Evolutionary conservation across 2,113 vertebrate species (phyloP), one percentile per base, ranked within the genome.

Genomic region (Pollachius pollachius): DNA sequence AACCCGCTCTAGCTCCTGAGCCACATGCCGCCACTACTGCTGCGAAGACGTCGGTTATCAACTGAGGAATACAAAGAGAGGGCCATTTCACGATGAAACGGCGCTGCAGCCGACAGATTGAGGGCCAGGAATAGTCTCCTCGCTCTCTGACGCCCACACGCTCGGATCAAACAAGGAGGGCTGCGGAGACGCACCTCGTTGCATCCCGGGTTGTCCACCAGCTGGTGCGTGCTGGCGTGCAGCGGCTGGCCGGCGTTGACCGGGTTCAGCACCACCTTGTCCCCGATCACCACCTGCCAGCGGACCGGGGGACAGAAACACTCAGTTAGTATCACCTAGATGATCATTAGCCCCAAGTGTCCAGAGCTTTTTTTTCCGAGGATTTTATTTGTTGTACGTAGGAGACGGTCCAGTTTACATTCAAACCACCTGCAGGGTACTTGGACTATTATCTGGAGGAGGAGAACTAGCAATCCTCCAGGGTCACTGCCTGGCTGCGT

Each of bases 171-270:
- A 41, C 13, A 9, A 48, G 15, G 56, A 18, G 8, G 15, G 4
- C 16, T 58, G 9, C n/a, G 12, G 27, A 56, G 16, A 12, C 93
- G 83, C 75, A 98, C 97, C 94, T 99, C 97, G 3, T 99, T 99
- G 90, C 97, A 99, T 52, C 97, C 97, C 0, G 96, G 97, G 76
- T 99, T 99, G 76, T 99, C 97, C 0, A 98, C 94, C 1, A 99
- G 93, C 81, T 99, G 97, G 73, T 99, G 96, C 69, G 94, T 95
- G 74, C 97, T 99, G 76, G 97, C 97, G 0, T 99, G 97, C 8
- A 99, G 94, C 0, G 97, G 97, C 84, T 99, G 97, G 19, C 96
- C 97, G 1, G 97, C 97, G 0, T 99, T 99, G 76, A 99, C 97
- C 0, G 97, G 97, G 82, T 99, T 99, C 82, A 99, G 90, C 15